phyloP scores from a whole-genome alignment of 2,888 invertebrate genomes.

The Volucella inflata region DNA sequence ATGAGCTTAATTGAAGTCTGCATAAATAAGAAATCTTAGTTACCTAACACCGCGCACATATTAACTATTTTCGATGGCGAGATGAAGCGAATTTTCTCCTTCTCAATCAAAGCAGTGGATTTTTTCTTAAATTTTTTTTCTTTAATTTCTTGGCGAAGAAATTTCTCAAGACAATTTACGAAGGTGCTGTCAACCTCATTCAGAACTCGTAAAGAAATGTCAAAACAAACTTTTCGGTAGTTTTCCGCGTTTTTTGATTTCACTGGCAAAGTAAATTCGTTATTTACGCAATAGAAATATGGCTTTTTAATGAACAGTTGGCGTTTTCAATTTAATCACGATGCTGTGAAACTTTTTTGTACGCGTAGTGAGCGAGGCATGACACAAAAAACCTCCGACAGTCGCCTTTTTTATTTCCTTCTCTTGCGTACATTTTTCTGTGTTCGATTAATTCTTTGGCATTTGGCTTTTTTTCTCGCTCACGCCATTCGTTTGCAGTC shows the following conservation, averaged over 20 bases:
- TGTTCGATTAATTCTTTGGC: conserved; percentile 72
- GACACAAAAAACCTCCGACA: conserved; percentile 72
- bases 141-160: conserved; percentile 41
- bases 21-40: conserved; percentile 43
- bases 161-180: conserved; percentile 54
- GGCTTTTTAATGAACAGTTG: conserved; percentile 43
- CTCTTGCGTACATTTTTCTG: conserved; percentile 75
- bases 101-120: conserved; percentile 27
- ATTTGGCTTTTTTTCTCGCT: conserved; percentile 53
- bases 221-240: conserved; percentile 73
- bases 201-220: conserved; percentile 62
- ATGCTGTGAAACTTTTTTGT: conserved; percentile 62
- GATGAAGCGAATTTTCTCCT: conserved; percentile 56
- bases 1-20: conserved; percentile 25
- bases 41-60: conserved; percentile 65
- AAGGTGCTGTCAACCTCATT: conserved; percentile 67
- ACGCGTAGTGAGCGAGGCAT: conserved; percentile 72
- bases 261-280: conserved; percentile 27
- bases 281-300: conserved; percentile 58
- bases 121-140: conserved; percentile 44
- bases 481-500: background rate
- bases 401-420: conserved; percentile 72
- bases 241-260: conserved; percentile 71
- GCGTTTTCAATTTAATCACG: conserved; percentile 69
- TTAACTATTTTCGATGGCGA: conserved; percentile 54